Base-by-base conservation (phyloP, 2,113 vertebrate genomes). In the Ciconia maguari region DNA sequence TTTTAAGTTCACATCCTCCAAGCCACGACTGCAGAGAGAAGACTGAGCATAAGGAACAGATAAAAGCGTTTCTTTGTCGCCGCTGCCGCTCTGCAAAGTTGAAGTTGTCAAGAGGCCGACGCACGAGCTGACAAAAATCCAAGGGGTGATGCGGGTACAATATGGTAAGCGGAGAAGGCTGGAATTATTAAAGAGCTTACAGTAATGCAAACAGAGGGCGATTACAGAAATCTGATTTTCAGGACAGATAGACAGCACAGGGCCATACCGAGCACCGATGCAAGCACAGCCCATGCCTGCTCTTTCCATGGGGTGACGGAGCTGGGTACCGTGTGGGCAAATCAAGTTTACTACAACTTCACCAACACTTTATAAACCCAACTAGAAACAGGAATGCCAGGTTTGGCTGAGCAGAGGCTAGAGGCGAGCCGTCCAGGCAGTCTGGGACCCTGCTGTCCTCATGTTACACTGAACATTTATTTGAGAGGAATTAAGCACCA, bases 391-490 rank as follows among this genome's bases (percentile, higher is more conserved):
- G 30, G 16, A 77, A 66, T 4, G 22, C 3, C 49, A n/a, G 18
- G 1, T 36, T 13, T 27, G 64, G 54, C 55, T 24, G 27, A 48
- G 71, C 9, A 55, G n/a, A 44, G 30, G 32, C 27, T 22, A 29
- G 24, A n/a, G 9, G 9, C 1, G 3, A 77, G 54, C 14, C 8
- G 0, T 7, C 34, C 60, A 44, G 36, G 7, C 1, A 0, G 18
- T 7, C 16, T 30, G 41, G 36, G 24, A 21, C 49, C 26, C 57
- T 64, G 9, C 58, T 54, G 34, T 17, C 61, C 36, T 51, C 8
- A 9, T 5, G 5, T 70, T 27, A 85, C 71, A 24, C 61, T 6
- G 8, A 2, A 0, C 2, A 0, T 36, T 16, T 66, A 36, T 75
- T 44, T 68, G 0, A 25, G 49, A 76, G 71, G 76, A 68, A 77